phyloP scores from a whole-genome alignment of 2,888 invertebrate genomes.

The Drosophila pseudotalamancana region DNA sequence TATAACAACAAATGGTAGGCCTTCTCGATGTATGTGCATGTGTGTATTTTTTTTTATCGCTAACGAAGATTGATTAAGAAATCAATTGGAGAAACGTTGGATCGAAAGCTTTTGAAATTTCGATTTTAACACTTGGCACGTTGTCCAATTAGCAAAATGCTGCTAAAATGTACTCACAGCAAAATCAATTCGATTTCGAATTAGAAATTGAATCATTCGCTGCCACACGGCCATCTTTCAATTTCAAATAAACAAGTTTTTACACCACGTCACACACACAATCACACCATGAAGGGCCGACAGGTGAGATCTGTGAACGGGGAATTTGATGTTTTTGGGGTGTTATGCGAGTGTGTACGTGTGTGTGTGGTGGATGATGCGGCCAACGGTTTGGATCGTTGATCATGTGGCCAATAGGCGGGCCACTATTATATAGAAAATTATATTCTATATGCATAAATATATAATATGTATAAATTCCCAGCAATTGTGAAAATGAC shows the following conservation, averaged over 20 bases:
- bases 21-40: slow-evolving; percentile 1
- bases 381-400: slow-evolving; percentile 35
- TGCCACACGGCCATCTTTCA: slow-evolving; percentile 26
- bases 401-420: slow-evolving; percentile 39
- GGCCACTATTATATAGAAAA: slow-evolving; percentile 1
- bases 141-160: slow-evolving; percentile 40
- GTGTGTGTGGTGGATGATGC: slow-evolving; percentile 2
- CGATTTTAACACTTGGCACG: slow-evolving; percentile 30
- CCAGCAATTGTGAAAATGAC: slow-evolving; percentile 38
- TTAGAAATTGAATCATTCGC: slow-evolving; percentile 33
- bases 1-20: slow-evolving; percentile 33
- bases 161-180: slow-evolving; percentile 27
- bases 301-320: slow-evolving; percentile 31
- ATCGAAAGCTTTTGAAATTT: slow-evolving; percentile 19
- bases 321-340: slow-evolving; percentile 16
- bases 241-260: slow-evolving; percentile 41
- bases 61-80: slow-evolving; percentile 45
- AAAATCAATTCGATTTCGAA: slow-evolving; percentile 29
- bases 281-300: slow-evolving; percentile 2
- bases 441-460: neutral
- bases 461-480: slow-evolving; percentile 18
- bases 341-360: slow-evolving; percentile 6
- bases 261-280: neutral
- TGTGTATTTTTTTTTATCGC: slow-evolving; percentile 28
- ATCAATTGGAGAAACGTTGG: slow-evolving; percentile 33